Conservation (phyloP, 2,797 vertebrate species). For the Sitta carolinensis region DNA sequence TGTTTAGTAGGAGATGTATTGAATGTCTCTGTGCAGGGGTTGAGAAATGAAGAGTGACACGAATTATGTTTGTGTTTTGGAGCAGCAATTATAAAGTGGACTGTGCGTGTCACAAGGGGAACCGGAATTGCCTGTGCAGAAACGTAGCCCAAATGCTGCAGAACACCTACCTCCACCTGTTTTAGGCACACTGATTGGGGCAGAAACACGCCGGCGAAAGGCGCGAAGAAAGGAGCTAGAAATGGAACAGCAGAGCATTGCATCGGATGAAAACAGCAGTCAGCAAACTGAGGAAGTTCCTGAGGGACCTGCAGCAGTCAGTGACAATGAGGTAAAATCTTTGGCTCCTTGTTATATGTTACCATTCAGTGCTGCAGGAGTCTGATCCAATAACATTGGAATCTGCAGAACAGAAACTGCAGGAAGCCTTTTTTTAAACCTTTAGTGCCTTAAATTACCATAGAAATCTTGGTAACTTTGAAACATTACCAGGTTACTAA, state of each 20-base stretch:
- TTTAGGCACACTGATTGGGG: conserved; percentile 83
- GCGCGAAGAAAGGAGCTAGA: conserved; percentile 91
- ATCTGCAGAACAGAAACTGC: background rate
- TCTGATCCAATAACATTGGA: background rate
- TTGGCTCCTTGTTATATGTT: background rate
- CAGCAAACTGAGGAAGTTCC: conserved; percentile 81
- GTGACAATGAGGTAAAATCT: conserved; percentile 87
- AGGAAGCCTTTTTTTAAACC: background rate
- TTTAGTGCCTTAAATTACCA: background rate
- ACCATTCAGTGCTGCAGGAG: background rate
- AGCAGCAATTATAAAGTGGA: conserved; percentile 98
- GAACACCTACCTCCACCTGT: conserved; percentile 83
- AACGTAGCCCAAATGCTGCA: conserved; percentile 89
- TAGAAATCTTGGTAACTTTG: background rate
- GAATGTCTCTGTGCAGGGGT: conserved; percentile 51
- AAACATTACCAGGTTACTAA: background rate
- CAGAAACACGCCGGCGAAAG: conserved; percentile 92
- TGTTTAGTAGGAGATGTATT: conserved; percentile 63
- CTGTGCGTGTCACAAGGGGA: conserved; percentile 97
- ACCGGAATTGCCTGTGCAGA: conserved; percentile 97
- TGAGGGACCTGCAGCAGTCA: conserved; percentile 75
- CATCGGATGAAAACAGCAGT: conserved; percentile 77
- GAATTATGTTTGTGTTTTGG: conserved; percentile 72
- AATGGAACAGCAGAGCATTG: conserved; percentile 74
- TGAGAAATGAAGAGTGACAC: conserved; percentile 55